phyloP scores from a whole-genome alignment of 2,797 vertebrate species.

The Synaphobranchus kaupii region DNA sequence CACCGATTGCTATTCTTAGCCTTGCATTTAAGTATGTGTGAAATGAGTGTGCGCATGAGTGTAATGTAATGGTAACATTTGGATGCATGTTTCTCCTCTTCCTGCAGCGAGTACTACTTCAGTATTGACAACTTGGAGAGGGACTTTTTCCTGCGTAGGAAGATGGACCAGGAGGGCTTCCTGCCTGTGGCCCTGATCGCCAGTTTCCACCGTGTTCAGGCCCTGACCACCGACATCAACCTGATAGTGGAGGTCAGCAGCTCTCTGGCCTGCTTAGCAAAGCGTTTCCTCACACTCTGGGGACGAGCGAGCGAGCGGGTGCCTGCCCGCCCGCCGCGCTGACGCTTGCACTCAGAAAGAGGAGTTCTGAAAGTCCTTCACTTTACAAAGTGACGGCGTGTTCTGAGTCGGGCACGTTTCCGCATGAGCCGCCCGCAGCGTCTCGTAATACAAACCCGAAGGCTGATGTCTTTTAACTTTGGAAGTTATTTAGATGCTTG shows the following conservation, averaged over 20 bases:
- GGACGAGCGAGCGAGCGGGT: too few relatives aligned
- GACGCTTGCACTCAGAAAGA: too few relatives aligned
- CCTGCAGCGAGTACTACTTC: constrained; percentile 93
- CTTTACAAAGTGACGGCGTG: too few relatives aligned
- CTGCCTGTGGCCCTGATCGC: constrained; percentile 89
- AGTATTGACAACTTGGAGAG: constrained; percentile 95
- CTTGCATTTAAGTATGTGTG: not conserved
- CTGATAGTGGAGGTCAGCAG: constrained; percentile 84
- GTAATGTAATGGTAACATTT: not conserved
- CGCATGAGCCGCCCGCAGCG: too few relatives aligned
- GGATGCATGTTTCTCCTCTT: not conserved
- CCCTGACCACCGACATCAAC: constrained; percentile 89
- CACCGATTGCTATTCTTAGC: not conserved
- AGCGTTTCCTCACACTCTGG: not conserved
- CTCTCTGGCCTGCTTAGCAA: not conserved
- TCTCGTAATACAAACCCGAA: too few relatives aligned
- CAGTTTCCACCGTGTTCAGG: constrained; percentile 95
- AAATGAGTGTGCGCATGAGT: not conserved
- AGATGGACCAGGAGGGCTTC: constrained; percentile 94
- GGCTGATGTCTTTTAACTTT: too few relatives aligned
- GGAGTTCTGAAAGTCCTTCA: too few relatives aligned
- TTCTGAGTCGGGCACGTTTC: too few relatives aligned
- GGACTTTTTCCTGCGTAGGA: constrained; percentile 94
- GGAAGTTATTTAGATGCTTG: too few relatives aligned
- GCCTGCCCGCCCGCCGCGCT: too few relatives aligned